phyloP scores from a whole-genome alignment of 2,888 invertebrate genomes.

The Fragum fragum region DNA sequence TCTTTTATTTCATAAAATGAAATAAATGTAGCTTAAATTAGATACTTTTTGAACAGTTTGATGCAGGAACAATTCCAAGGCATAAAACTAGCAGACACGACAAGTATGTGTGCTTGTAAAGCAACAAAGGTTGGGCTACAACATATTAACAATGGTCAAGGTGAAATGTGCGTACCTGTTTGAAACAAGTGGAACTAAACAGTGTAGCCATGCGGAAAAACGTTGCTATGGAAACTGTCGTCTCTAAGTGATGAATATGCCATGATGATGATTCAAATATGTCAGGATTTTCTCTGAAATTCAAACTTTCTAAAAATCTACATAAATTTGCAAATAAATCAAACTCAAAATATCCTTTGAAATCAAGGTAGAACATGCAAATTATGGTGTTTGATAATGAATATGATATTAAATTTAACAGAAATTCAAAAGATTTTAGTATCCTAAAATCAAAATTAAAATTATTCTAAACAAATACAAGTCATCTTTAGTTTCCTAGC shows the following conservation, averaged over 20 bases:
- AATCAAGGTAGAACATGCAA: not conserved
- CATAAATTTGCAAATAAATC: conserved; percentile 10
- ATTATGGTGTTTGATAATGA: too few relatives aligned
- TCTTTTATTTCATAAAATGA: too few relatives aligned
- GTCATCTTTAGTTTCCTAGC: too few relatives aligned
- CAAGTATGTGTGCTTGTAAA: not conserved
- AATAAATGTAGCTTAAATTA: too few relatives aligned
- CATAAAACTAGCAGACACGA: too few relatives aligned
- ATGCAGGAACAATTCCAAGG: too few relatives aligned
- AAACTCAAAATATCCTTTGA: not conserved
- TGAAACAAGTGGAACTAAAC: conserved; percentile 25
- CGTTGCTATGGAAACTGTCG: conserved; percentile 22
- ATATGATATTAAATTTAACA: too few relatives aligned
- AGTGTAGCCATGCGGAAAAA: conserved; percentile 30
- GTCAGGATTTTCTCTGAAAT: conserved; percentile 14
- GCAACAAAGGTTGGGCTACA: not conserved
- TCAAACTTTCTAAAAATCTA: conserved; percentile 22
- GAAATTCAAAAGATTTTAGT: too few relatives aligned
- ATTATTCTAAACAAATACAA: too few relatives aligned
- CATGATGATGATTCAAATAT: conserved; percentile 26
- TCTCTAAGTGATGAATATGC: conserved; percentile 14
- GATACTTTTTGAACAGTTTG: too few relatives aligned
- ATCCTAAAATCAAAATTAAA: too few relatives aligned
- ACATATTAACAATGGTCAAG: conserved; percentile 6
- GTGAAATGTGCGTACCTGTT: conserved; percentile 29